These are phyloP conservation scores for Drosophila suzukii DNA, from an alignment of 1,140 invertebrate species.

Conservation along the genomic window DNA sequence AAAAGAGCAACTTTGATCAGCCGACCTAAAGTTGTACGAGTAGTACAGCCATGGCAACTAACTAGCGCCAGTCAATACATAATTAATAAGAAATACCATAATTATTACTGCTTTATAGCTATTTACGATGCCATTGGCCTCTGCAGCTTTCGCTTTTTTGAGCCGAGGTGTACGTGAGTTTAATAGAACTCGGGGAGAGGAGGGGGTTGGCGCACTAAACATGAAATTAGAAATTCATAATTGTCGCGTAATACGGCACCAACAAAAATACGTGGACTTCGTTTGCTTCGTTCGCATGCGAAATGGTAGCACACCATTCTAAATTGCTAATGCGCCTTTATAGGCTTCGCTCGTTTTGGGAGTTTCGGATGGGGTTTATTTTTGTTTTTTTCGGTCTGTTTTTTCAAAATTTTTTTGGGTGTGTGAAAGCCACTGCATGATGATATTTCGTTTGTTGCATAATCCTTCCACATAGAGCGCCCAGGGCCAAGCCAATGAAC, in stretches of 20 bases:
- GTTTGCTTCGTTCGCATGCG: constrained; percentile 23
- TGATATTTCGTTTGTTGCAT: constrained; percentile 81
- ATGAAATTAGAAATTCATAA: constrained; percentile 79
- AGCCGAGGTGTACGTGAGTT: constrained; percentile 61
- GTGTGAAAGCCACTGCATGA: constrained; percentile 62
- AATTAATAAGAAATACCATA: constrained; percentile 54
- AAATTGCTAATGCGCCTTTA: constrained; percentile 77
- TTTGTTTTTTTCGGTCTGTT: background rate
- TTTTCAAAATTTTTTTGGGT: background rate
- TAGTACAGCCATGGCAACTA: background rate
- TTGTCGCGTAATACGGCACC: constrained; percentile 65
- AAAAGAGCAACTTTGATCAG: constrained; percentile 21
- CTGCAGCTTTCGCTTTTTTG: constrained; percentile 72
- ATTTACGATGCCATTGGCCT: constrained; percentile 70
- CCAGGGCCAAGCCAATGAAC: constrained; percentile 65
- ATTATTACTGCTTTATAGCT: constrained; percentile 26
- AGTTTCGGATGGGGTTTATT: constrained; percentile 17
- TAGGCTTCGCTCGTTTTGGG: constrained; percentile 64
- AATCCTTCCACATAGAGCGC: constrained; percentile 56
- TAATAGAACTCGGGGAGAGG: constrained; percentile 48
- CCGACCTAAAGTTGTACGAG: constrained; percentile 6
- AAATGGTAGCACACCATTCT: constrained; percentile 73
- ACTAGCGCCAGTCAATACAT: constrained; percentile 42
- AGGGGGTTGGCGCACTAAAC: constrained; percentile 29
- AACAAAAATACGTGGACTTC: constrained; percentile 32